These are phyloP conservation scores for Chrysochloris asiatica DNA, from an alignment of 2,113 vertebrate species.

Conservation along the genomic window DNA sequence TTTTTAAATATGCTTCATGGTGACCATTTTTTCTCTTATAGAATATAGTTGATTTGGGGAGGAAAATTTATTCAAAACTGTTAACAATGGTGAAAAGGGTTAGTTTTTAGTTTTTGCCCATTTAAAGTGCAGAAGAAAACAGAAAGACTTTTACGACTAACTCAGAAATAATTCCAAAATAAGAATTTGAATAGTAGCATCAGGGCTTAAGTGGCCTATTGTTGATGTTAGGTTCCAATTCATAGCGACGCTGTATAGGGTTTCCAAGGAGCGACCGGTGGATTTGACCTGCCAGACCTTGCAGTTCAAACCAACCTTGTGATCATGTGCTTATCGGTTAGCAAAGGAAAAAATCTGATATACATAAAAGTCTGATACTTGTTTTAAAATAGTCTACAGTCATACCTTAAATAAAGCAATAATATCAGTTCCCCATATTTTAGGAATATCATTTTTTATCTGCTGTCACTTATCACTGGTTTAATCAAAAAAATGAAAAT, in stretches of 20 bases:
- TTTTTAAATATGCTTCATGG: conserved; percentile 38
- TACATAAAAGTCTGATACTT: conserved; percentile 29
- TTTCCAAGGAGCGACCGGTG: too few relatives aligned
- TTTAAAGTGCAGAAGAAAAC: neutral
- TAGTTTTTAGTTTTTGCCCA: conserved; percentile 39
- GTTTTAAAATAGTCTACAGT: conserved; percentile 51
- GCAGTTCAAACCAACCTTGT: too few relatives aligned
- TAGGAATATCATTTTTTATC: conserved; percentile 73
- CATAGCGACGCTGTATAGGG: too few relatives aligned
- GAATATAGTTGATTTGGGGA: conserved; percentile 53
- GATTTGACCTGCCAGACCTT: too few relatives aligned
- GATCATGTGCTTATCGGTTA: too few relatives aligned
- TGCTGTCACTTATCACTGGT: conserved; percentile 63
- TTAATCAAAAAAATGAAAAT: conserved; percentile 77
- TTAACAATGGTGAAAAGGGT: neutral
- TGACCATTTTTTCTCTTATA: conserved; percentile 21
- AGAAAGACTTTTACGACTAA: conserved; percentile 36
- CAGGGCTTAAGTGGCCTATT: conserved; percentile 38
- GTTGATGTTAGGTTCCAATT: too few relatives aligned
- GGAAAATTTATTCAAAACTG: conserved; percentile 29
- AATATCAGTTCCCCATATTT: conserved; percentile 62
- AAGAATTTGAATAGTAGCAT: conserved; percentile 47
- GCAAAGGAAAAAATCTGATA: conserved; percentile 35
- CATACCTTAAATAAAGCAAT: conserved; percentile 75
- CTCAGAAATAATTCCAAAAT: conserved; percentile 50